A percentile compares a stretch with the other conserved stretches of the same genome.
Conservation (phyloP, 2,888 invertebrate species). For the Balanococcus diminutus region DNA sequence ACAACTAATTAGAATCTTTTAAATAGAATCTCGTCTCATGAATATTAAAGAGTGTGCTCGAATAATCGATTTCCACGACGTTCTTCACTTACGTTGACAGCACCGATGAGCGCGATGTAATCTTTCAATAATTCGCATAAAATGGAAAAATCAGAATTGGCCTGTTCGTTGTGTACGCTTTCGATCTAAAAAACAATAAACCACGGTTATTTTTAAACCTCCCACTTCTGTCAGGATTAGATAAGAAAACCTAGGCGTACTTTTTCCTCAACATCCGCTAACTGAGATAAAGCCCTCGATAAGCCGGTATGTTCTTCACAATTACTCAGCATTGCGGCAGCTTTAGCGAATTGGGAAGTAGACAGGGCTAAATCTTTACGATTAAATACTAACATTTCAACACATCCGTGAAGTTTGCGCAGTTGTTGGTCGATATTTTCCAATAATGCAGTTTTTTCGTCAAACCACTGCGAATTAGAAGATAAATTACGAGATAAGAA, state of each 20-base stretch:
- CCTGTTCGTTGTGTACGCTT: slow-evolving; percentile 86
- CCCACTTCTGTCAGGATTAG: no score
- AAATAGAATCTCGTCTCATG: neutral
- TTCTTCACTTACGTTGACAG: slow-evolving; percentile 69
- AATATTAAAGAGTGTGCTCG: neutral
- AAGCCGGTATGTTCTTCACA: slow-evolving; percentile 92
- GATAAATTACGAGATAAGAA: slow-evolving; percentile 15
- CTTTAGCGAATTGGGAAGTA: slow-evolving; percentile 84
- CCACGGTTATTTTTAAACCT: neutral
- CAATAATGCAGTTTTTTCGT: slow-evolving; percentile 90
- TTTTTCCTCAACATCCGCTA: slow-evolving; percentile 87
- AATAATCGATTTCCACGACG: neutral
- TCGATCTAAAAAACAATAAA: slow-evolving; percentile 69
- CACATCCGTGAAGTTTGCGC: slow-evolving; percentile 81
- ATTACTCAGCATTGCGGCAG: slow-evolving; percentile 86
- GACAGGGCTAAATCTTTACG: slow-evolving; percentile 81
- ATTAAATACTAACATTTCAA: slow-evolving; percentile 85
- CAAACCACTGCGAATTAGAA: slow-evolving; percentile 83
- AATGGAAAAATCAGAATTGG: slow-evolving; percentile 91
- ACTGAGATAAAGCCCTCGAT: slow-evolving; percentile 85
- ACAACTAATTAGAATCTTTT: slow-evolving; percentile 33
- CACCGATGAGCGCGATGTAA: slow-evolving; percentile 87
- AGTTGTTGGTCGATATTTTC: slow-evolving; percentile 89
- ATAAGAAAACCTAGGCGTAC: no score
- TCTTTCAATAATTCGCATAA: slow-evolving; percentile 95